Evolutionary conservation across 2,797 vertebrate species (phyloP), one percentile per base, ranked within the genome.

Genomic region (Sebastes matsubarae): DNA sequence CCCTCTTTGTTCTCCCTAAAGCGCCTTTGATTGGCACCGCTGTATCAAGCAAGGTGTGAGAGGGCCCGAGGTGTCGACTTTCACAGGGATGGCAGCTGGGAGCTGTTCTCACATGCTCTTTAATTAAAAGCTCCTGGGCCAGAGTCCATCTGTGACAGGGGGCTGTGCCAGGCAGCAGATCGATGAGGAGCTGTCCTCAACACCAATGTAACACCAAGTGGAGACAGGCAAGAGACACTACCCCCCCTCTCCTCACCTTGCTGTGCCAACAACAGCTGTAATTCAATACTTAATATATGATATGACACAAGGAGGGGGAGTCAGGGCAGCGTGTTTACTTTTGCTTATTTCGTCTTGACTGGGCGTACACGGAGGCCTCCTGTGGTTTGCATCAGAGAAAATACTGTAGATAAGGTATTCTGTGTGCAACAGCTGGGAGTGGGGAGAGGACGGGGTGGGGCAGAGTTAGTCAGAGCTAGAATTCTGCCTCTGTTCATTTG

Each of bases 121-220:
- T 96, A 96, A 96, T 96, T 96, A 96, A 96, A 96, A 94, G 94
- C 95, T 95, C 94, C 92, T 87, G 93, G 94, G 93, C 93, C 94
- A 91, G 82, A 87, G 93, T 94, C 95, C 95, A 95, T 96, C 94
- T 95, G 94, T 94, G 94, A 94, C 88, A 90, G 82, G 87, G 87
- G 88, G 85, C 89, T 75, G 86, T 90, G 89, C 90, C 92, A 94
- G 91, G 91, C 94, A 92, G 90, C 85, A 88, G 94, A 94, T 95
- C 93, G 92, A 95, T 95, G 92, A 79, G 86, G 85, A 85, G 88
- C 91, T 92, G 93, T 95, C 93, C 90, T 93, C 93, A 83, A 89
- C 91, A 86, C 90, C 89, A 88, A 60, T 87, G 89, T 83, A 91
- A 90, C 89, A 89, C 87, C 87, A 65, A 90, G 85, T 52, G 86